These are phyloP conservation scores for Papilio elwesi DNA, from an alignment of 2,888 invertebrate species.

Conservation along the genomic window DNA sequence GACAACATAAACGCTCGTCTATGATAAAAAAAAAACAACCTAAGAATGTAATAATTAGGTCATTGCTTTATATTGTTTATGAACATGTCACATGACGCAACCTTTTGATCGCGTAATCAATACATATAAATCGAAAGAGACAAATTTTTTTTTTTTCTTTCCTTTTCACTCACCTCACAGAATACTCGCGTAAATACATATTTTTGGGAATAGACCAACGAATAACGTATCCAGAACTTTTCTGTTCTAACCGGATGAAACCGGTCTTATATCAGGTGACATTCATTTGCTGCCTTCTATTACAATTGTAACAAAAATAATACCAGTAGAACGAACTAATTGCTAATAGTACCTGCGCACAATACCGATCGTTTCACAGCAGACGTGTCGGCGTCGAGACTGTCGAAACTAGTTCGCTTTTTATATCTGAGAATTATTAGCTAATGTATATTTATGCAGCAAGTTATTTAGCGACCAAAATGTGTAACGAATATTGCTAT, in stretches of 20 bases:
- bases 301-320: background rate
- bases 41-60: slow-evolving; percentile 12
- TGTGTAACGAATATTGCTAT: background rate
- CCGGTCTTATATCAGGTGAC: too few species aligned
- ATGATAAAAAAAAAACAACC: background rate
- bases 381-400: slow-evolving; percentile 16
- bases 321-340: background rate
- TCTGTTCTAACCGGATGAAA: too few species aligned
- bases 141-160: too few species aligned
- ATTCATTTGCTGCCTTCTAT: too few species aligned
- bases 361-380: background rate
- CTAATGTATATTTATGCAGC: background rate
- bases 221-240: too few species aligned
- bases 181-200: too few species aligned
- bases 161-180: too few species aligned
- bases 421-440: background rate
- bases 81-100: slow-evolving; percentile 33
- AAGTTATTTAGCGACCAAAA: background rate
- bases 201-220: too few species aligned
- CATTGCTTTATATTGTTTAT: slow-evolving; percentile 31
- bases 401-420: background rate
- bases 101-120: background rate
- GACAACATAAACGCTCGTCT: background rate
- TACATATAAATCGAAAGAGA: background rate
- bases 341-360: background rate